phyloP scores from a whole-genome alignment of 2,888 invertebrate genomes.

The Heliconius charithonia region DNA sequence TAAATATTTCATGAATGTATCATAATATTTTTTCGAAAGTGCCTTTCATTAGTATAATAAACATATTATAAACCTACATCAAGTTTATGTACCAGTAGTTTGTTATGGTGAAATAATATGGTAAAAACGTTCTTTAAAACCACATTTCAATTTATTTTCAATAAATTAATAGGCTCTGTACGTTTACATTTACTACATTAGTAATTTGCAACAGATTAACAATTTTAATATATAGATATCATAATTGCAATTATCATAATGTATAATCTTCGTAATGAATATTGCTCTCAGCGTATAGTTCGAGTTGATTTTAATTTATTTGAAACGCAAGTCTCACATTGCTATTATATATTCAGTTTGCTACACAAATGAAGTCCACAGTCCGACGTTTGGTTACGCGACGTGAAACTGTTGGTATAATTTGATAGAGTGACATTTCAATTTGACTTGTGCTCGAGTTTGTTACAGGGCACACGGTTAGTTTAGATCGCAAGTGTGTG shows the following conservation, averaged over 20 bases:
- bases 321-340: conserved; percentile 34
- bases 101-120: neutral
- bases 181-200: conserved; percentile 4
- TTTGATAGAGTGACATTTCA: conserved; percentile 72
- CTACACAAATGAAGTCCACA: conserved; percentile 37
- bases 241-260: conserved; percentile 9
- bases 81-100: neutral
- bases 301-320: conserved; percentile 28
- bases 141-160: neutral
- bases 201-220: neutral
- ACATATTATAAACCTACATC: neutral
- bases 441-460: conserved; percentile 67
- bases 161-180: neutral
- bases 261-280: conserved; percentile 24
- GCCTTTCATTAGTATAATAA: too few species aligned
- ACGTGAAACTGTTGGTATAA: conserved; percentile 49
- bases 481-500: conserved; percentile 40
- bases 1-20: too few species aligned
- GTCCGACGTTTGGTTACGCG: conserved; percentile 35
- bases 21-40: too few species aligned
- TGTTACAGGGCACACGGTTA: conserved; percentile 32
- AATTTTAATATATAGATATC: neutral
- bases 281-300: conserved; percentile 2
- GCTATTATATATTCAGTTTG: conserved; percentile 33
- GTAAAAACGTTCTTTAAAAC: neutral